Evolutionary conservation across 2,113 vertebrate genomes (phyloP).

Genomic region (Rallus limicola): DNA sequence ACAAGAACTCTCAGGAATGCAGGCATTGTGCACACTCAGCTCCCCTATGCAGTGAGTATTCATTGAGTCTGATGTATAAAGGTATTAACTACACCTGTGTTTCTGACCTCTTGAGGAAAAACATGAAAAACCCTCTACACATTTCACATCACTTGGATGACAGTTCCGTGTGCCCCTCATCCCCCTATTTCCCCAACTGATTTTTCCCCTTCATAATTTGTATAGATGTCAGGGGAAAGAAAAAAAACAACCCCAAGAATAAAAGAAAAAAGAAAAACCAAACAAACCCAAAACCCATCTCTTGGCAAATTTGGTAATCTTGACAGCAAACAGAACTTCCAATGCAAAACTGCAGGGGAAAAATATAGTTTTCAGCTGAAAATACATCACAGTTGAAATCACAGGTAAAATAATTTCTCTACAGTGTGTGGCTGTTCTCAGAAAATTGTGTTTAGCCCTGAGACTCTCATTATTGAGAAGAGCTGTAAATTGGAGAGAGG

Average conservation of each 20-base stretch:
- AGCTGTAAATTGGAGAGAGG: slow-evolving; percentile 50
- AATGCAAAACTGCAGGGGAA: not conserved
- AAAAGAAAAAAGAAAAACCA: not conserved
- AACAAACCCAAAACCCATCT: not conserved
- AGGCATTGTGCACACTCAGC: not conserved
- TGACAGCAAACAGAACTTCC: not conserved
- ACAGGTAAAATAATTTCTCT: slow-evolving; percentile 8
- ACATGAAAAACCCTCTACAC: not conserved
- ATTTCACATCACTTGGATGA: not conserved
- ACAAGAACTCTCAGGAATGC: not conserved
- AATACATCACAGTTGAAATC: slow-evolving; percentile 33
- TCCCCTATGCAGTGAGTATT: not conserved
- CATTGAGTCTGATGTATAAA: not conserved
- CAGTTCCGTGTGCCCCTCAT: not conserved
- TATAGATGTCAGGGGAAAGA: not conserved
- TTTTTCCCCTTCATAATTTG: not conserved
- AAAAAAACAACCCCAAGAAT: not conserved
- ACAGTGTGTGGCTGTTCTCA: not conserved
- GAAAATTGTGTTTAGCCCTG: slow-evolving; percentile 47
- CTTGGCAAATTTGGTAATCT: not conserved
- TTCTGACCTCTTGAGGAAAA: not conserved
- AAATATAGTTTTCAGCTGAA: slow-evolving; percentile 10
- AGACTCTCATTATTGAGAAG: slow-evolving; percentile 48
- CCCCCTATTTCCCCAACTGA: not conserved
- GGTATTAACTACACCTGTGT: not conserved